Conservation (phyloP, 2,888 invertebrate genomes). For the Clivina fossor region DNA sequence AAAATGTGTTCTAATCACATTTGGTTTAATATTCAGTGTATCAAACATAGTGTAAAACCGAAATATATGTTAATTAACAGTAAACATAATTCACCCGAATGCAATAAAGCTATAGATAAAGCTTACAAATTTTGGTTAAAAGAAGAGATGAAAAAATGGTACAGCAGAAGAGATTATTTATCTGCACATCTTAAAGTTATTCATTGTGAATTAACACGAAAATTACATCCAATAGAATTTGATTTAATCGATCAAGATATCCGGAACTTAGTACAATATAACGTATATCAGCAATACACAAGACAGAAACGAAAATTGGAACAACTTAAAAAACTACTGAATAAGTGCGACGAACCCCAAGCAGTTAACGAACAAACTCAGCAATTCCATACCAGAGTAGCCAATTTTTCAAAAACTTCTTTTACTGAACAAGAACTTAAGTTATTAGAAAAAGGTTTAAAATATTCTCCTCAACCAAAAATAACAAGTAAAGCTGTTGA, state of each 20-base stretch:
- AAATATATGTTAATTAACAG: constrained; percentile 9
- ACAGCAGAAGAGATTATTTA: constrained; percentile 6
- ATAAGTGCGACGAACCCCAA: too few species aligned
- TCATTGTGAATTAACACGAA: background rate
- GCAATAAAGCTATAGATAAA: background rate
- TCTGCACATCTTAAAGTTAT: constrained; percentile 7
- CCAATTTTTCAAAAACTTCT: too few species aligned
- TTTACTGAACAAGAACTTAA: too few species aligned
- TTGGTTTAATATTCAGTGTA: constrained; percentile 14
- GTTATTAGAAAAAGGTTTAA: too few species aligned
- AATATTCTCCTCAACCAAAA: too few species aligned
- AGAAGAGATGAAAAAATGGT: constrained; percentile 5
- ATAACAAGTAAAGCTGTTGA: too few species aligned
- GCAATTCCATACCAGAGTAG: too few species aligned
- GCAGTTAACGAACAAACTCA: too few species aligned
- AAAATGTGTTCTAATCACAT: constrained; percentile 17
- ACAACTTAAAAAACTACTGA: too few species aligned
- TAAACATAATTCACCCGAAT: constrained; percentile 1
- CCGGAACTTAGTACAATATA: background rate
- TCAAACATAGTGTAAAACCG: constrained; percentile 2
- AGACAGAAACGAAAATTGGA: too few species aligned
- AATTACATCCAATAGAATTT: constrained; percentile 17
- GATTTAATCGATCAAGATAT: constrained; percentile 10
- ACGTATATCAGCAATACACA: too few species aligned
- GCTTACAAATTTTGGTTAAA: constrained; percentile 5